Evolutionary conservation across 2,888 invertebrate species (phyloP).

Genomic region (Antitype chi): DNA sequence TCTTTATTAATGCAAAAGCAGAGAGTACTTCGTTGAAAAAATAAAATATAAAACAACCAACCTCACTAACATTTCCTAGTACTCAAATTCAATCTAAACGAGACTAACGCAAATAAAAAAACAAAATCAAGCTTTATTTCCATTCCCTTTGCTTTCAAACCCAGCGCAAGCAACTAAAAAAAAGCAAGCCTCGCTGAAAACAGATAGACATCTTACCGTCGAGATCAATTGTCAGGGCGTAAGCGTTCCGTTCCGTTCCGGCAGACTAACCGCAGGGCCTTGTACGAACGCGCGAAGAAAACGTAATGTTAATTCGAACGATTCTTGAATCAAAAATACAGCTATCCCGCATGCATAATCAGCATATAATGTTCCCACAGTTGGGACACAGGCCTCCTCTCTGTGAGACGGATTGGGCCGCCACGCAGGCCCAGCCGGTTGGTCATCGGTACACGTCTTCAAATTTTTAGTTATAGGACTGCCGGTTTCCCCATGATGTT

Average conservation of each 20-base stretch:
- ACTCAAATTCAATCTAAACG: constrained; percentile 10
- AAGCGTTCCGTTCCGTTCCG: constrained; percentile 22
- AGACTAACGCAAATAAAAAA: constrained; percentile 15
- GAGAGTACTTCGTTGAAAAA: no score
- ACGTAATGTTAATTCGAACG: neutral
- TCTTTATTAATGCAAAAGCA: no score
- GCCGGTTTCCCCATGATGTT: no score
- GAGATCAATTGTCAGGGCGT: constrained; percentile 41
- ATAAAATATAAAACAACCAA: neutral
- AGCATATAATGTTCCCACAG: no score
- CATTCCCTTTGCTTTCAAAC: constrained; percentile 18
- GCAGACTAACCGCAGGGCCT: constrained; percentile 8
- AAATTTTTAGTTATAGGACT: no score
- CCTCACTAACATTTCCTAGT: neutral
- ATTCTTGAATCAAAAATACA: neutral
- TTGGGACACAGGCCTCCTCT: no score
- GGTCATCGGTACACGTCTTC: no score
- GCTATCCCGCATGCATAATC: neutral
- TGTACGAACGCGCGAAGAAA: neutral
- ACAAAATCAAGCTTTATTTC: constrained; percentile 12
- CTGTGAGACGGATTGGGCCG: no score
- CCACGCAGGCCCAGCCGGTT: no score
- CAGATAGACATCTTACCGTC: constrained; percentile 40
- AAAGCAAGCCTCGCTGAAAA: constrained; percentile 5
- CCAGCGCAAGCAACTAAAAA: constrained; percentile 5